Percentiles rank a stretch among this genome's conserved stretches.
Conservation (phyloP, 1,140 invertebrate species). For the Orchesella cincta region DNA sequence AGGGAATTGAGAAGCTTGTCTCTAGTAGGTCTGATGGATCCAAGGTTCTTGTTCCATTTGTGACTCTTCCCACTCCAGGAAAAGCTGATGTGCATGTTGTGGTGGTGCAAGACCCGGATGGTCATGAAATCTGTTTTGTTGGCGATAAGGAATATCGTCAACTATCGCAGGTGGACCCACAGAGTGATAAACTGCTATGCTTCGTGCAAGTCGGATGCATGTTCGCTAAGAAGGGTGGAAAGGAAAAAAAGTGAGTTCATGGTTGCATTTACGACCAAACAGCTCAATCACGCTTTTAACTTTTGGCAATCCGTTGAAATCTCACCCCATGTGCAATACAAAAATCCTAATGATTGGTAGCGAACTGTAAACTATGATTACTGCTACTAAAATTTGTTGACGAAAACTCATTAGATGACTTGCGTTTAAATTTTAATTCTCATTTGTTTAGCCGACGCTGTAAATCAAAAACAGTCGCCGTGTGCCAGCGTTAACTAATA, state of each 20-base stretch:
- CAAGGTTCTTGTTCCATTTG: slow-evolving; percentile 78
- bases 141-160: slow-evolving; percentile 91
- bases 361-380: too few relatives aligned
- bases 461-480: too few relatives aligned
- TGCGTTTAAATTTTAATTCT: too few relatives aligned
- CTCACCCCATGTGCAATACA: too few relatives aligned
- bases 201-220: slow-evolving; percentile 67
- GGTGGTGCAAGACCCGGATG: slow-evolving; percentile 95
- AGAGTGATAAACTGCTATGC: slow-evolving; percentile 73
- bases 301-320: neutral
- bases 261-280: neutral
- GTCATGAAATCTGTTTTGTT: slow-evolving; percentile 98
- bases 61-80: slow-evolving; percentile 90
- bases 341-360: too few relatives aligned
- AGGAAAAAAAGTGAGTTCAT: neutral
- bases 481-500: too few relatives aligned
- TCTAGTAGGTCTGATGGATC: slow-evolving; percentile 67
- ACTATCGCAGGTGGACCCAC: slow-evolving; percentile 82
- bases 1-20: slow-evolving; percentile 72
- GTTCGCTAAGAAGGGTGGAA: slow-evolving; percentile 59
- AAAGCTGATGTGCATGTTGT: slow-evolving; percentile 95
- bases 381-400: too few relatives aligned
- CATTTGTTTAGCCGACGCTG: too few relatives aligned
- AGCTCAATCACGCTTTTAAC: neutral
- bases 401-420: too few relatives aligned